These are phyloP conservation scores for Campoplex capitator DNA, from an alignment of 2,888 invertebrate species.

Conservation along the genomic window DNA sequence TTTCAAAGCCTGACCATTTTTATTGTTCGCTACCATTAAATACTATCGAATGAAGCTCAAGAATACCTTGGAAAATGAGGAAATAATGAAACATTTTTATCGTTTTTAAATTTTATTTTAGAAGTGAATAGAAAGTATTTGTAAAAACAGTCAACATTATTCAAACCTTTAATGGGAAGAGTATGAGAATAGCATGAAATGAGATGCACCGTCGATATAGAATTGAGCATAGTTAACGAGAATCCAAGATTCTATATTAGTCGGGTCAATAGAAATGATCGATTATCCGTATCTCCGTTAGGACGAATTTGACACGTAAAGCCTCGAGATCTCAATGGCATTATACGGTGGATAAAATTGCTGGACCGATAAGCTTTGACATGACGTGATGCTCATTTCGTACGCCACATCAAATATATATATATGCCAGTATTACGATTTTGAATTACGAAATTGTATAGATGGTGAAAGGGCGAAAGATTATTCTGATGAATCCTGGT, in stretches of 20 bases:
- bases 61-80: neutral
- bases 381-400: conserved; percentile 28
- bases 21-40: neutral
- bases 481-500: conserved; percentile 63
- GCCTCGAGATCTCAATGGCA: conserved; percentile 47
- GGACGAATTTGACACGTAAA: conserved; percentile 71
- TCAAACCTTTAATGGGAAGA: neutral
- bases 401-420: conserved; percentile 17
- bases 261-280: conserved; percentile 63
- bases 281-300: conserved; percentile 71
- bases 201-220: neutral
- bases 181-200: neutral
- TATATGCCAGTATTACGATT: conserved; percentile 6
- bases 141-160: neutral
- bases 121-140: no score
- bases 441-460: conserved; percentile 68
- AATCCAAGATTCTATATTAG: conserved; percentile 53
- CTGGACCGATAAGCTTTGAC: conserved; percentile 66
- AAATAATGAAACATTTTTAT: neutral
- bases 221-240: neutral
- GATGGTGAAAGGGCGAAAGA: conserved; percentile 55
- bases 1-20: neutral
- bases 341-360: conserved; percentile 66
- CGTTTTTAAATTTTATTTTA: no score
- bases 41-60: neutral